Percentiles rank a stretch among this genome's conserved stretches.
phyloP scores from a whole-genome alignment of 2,113 vertebrate genomes.

The Nettapus auritus region DNA sequence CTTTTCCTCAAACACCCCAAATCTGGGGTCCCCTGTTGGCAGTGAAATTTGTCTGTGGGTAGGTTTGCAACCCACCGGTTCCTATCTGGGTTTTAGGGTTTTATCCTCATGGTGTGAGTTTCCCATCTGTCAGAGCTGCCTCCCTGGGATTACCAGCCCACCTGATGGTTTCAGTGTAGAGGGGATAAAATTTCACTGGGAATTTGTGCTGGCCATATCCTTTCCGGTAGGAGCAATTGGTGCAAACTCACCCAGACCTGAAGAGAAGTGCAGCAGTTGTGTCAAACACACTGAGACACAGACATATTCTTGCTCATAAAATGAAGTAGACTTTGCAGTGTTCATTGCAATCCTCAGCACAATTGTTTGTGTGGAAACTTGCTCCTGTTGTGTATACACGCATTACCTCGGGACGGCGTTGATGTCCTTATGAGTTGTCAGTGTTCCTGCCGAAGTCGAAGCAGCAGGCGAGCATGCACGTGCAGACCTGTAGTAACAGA shows the following conservation, averaged over 20 bases:
- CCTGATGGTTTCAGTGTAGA: fast-evolving
- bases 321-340: background rate
- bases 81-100: background rate
- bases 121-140: background rate
- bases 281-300: background rate
- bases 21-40: background rate
- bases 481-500: background rate
- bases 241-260: background rate
- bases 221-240: background rate
- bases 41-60: background rate
- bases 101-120: background rate
- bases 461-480: fast-evolving
- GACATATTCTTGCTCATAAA: background rate
- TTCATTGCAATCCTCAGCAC: background rate
- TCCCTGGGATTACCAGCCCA: background rate
- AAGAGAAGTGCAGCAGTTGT: background rate
- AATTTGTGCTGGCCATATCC: background rate
- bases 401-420: background rate
- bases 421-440: background rate
- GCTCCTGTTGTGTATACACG: background rate
- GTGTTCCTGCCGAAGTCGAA: background rate
- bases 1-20: background rate
- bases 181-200: background rate
- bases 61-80: background rate
- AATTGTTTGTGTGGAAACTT: background rate